These are phyloP conservation scores for Drosophila subpulchrella DNA, from an alignment of 1,140 invertebrate genomes.

Conservation along the genomic window DNA sequence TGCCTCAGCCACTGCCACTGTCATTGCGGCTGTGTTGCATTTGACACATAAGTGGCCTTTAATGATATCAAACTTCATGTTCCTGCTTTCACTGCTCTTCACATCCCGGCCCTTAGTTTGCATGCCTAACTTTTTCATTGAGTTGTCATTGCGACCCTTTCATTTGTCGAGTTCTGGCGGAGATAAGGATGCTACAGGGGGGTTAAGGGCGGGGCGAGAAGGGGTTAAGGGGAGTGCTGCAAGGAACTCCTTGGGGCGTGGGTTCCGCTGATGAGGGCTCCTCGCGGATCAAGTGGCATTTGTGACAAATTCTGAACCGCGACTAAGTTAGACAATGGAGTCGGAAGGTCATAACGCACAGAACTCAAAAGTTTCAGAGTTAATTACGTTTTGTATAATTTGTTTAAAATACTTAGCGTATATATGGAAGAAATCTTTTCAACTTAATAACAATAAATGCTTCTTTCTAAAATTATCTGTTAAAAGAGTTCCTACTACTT, in stretches of 20 bases:
- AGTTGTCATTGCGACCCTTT: conserved; percentile 66
- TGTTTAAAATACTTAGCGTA: not conserved
- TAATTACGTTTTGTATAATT: not conserved
- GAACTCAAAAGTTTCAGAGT: not conserved
- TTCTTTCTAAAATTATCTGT: no score
- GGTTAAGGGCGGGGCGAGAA: not conserved
- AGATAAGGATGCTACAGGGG: conserved; percentile 49
- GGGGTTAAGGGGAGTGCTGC: conserved; percentile 2
- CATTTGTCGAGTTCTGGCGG: conserved; percentile 53
- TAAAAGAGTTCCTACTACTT: no score
- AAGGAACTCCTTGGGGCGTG: conserved; percentile 9
- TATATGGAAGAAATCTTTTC: not conserved
- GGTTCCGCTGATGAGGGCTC: conserved; percentile 15
- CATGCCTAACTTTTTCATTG: conserved; percentile 72
- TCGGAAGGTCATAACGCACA: conserved; percentile 38
- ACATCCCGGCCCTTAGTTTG: conserved; percentile 52
- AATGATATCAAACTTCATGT: conserved; percentile 74
- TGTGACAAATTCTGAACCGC: conserved; percentile 29
- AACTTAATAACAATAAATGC: no score
- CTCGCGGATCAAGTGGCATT: conserved; percentile 27
- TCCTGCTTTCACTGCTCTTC: conserved; percentile 49
- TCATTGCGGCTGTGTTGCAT: conserved; percentile 61
- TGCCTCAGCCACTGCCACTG: conserved; percentile 17
- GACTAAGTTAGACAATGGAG: conserved; percentile 13
- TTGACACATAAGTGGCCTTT: conserved; percentile 77